Percentiles rank a stretch among this genome's conserved stretches.
Evolutionary conservation across 2,888 invertebrate species (phyloP).

Genomic region (Ashinkailepas kermadecensis): DNA sequence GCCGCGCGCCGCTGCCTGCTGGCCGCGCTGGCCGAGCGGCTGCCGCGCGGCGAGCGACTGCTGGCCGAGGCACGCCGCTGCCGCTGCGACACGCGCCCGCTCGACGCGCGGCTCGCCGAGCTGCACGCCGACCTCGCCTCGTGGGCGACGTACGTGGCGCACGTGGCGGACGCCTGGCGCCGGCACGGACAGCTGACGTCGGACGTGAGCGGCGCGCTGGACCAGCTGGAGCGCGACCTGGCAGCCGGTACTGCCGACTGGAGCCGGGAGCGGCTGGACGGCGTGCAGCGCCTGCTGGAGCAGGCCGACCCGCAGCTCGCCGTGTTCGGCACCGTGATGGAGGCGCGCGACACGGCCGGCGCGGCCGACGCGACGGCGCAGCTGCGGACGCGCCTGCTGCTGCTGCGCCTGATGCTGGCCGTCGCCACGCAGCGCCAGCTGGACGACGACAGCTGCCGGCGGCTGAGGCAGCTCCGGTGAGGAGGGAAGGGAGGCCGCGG

Average conservation of each 20-base stretch:
- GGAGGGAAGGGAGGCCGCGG: slow-evolving; percentile 39
- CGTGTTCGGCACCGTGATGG: slow-evolving; percentile 48
- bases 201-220: slow-evolving; percentile 51
- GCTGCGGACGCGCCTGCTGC: slow-evolving; percentile 31
- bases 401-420: slow-evolving; percentile 4
- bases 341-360: slow-evolving; percentile 37
- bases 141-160: slow-evolving; percentile 44
- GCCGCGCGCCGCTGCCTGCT: slow-evolving; percentile 42
- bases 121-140: slow-evolving; percentile 52
- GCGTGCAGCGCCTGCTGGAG: slow-evolving; percentile 49
- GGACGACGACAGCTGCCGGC: slow-evolving; percentile 33
- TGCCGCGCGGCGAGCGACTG: slow-evolving; percentile 28
- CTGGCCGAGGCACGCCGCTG: slow-evolving; percentile 32
- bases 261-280: slow-evolving; percentile 42
- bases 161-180: slow-evolving; percentile 36
- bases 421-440: slow-evolving; percentile 49
- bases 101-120: slow-evolving; percentile 51
- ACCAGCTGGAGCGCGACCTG: slow-evolving; percentile 65
- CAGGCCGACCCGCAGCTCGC: slow-evolving; percentile 68
- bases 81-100: slow-evolving; percentile 31
- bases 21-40: slow-evolving; percentile 38
- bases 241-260: slow-evolving; percentile 55
- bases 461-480: slow-evolving; percentile 36
- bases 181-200: slow-evolving; percentile 34
- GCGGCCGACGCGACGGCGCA: slow-evolving; percentile 34